Evolutionary conservation across 2,797 vertebrate genomes (phyloP), one percentile per base, ranked within the genome.

Genomic region (Manis pentadactyla): DNA sequence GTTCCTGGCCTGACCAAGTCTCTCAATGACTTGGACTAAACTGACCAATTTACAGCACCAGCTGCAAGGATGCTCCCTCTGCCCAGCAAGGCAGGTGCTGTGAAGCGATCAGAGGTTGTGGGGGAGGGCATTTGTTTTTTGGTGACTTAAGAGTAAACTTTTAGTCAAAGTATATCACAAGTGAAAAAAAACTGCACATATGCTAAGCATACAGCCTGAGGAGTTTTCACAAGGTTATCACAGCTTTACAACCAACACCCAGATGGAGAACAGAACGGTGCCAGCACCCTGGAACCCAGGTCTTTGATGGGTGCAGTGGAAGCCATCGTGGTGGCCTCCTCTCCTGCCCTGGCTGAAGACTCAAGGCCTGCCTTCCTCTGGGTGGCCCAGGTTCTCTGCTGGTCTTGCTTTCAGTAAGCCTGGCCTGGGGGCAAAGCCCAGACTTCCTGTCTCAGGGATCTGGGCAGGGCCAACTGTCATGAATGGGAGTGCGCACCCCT

Each of bases 1-100:
- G n/a, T 93, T 71, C 82, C 29, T 34, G 73, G 73, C 81, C 42
- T 86, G 49, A 55, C 61, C 23, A 21, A 27, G 0, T 29, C 79
- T 86, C 57, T 81, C 46, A 25, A 53, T 59, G 64, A 87, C 55
- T 61, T 49, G 71, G 87, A 55, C 46, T 83, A 91, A 95, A 90
- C 29, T 5, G 46, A 83, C 83, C 39, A 64, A 37, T 69, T 85
- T 55, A 69, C 4, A 74, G 63, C 68, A 78, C 63, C 73, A 74
- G 82, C 39, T 95, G 78, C 42, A 49, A 81, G 59, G 66, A 55
- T 95, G 55, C 64, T 59, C 21, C 0, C 27, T 68, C 49, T 90
- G 31, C 34, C 23, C 13, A 29, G 63, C 29, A 42, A 57, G 37
- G 66, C 69, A 90, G 34, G 55, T 74, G 39, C 82, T 37, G 23